Percentiles rank a stretch among this genome's conserved stretches.
Evolutionary conservation across 2,797 vertebrate genomes (phyloP).

Genomic region (Rhynchotus rufescens): DNA sequence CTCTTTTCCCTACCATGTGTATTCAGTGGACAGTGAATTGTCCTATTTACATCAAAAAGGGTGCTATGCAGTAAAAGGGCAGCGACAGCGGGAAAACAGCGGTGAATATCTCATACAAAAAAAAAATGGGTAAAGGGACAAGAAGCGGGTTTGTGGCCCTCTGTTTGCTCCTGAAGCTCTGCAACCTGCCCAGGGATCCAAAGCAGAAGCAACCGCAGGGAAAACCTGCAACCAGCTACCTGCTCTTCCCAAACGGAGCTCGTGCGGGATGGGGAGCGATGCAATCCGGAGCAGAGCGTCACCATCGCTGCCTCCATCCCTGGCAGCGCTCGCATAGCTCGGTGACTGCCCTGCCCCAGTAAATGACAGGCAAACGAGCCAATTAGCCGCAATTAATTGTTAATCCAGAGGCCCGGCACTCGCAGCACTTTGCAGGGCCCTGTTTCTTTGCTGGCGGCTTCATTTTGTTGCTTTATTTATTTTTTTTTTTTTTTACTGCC

Average conservation of each 20-base stretch:
- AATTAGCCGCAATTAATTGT: slow-evolving; percentile 57
- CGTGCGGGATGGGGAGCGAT: background rate
- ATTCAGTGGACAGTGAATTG: background rate
- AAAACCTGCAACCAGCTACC: background rate
- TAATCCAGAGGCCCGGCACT: slow-evolving; percentile 7
- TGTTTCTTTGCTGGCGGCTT: slow-evolving; percentile 44
- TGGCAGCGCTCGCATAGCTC: background rate
- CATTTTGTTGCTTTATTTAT: slow-evolving; percentile 52
- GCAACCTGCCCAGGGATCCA: background rate
- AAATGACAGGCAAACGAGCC: slow-evolving; percentile 42
- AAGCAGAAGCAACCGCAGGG: background rate
- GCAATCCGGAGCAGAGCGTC: background rate
- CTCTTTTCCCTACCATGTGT: background rate
- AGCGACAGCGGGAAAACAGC: background rate
- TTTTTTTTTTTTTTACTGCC: slow-evolving; percentile 44
- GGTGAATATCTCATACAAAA: background rate
- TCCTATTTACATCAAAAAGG: background rate
- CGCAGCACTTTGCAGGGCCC: slow-evolving; percentile 35
- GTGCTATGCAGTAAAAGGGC: background rate
- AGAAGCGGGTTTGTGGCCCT: background rate
- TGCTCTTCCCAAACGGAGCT: background rate
- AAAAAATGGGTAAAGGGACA: background rate
- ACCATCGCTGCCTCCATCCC: no score
- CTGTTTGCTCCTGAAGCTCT: background rate
- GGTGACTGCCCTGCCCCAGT: background rate